phyloP scores from a whole-genome alignment of 2,113 vertebrate species.

The Gobiocypris rarus region DNA sequence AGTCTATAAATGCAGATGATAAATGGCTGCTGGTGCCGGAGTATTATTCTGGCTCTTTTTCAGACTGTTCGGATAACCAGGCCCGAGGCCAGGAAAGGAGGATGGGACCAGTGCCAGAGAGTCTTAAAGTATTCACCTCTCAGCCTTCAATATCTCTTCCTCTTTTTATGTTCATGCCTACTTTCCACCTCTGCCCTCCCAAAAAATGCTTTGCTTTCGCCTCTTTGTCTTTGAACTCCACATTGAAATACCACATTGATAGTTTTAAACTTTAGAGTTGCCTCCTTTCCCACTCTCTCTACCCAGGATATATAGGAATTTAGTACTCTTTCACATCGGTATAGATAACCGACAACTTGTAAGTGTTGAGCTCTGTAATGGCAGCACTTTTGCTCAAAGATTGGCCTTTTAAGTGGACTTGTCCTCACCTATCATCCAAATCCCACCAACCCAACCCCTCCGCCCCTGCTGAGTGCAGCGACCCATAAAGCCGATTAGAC shows the following conservation, averaged over 20 bases:
- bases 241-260: constrained; percentile 21
- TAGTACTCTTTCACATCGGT: constrained; percentile 8
- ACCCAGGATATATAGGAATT: constrained; percentile 11
- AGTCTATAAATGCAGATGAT: constrained; percentile 53
- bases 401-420: constrained; percentile 24
- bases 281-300: constrained; percentile 1
- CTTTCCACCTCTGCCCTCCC: constrained; percentile 10
- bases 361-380: constrained; percentile 30
- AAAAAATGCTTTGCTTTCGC: constrained; percentile 28
- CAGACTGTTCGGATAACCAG: constrained; percentile 19
- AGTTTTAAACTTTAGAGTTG: constrained; percentile 27
- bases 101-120: constrained; percentile 41
- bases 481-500: constrained; percentile 42
- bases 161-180: constrained; percentile 24
- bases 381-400: constrained; percentile 24
- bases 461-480: constrained; percentile 25
- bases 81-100: constrained; percentile 15
- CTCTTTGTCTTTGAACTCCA: constrained; percentile 27
- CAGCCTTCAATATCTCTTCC: constrained; percentile 28
- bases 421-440: not conserved
- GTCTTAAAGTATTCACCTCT: constrained; percentile 43
- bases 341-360: constrained; percentile 7
- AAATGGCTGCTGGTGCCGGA: constrained; percentile 37
- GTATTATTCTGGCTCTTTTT: constrained; percentile 45
- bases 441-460: not conserved